Conservation (phyloP, 2,888 invertebrate species). For the Rotaria socialis region DNA sequence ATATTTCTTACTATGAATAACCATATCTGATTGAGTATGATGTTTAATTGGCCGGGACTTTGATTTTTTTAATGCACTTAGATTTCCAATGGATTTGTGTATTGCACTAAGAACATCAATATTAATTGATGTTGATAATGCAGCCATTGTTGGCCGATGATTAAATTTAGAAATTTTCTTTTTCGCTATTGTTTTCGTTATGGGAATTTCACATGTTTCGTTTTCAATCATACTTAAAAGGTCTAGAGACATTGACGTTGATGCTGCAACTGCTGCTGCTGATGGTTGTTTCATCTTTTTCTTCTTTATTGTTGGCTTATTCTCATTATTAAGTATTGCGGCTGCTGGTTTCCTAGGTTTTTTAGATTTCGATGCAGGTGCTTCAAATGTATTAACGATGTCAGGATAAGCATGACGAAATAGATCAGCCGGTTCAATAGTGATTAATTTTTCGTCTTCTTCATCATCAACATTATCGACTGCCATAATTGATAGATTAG, state of each 20-base stretch:
- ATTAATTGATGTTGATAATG: conserved; percentile 34
- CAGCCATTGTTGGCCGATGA: conserved; percentile 28
- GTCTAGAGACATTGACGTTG: conserved; percentile 22
- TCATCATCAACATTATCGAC: background rate
- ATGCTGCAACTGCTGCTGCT: background rate
- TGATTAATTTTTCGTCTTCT: background rate
- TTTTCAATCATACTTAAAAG: background rate
- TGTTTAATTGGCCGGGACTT: background rate
- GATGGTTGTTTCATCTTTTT: background rate
- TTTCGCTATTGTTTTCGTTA: background rate
- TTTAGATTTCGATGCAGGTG: background rate
- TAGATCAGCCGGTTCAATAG: background rate
- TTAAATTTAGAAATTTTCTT: background rate
- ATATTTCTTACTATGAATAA: background rate
- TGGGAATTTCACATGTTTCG: background rate
- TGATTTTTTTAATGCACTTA: background rate
- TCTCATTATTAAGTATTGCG: background rate
- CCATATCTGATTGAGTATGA: background rate
- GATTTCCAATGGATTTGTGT: background rate
- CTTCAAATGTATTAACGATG: background rate
- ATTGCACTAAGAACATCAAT: background rate
- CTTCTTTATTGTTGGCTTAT: background rate
- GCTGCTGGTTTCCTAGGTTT: background rate
- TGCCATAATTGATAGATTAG: background rate
- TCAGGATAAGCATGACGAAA: background rate